Evolutionary conservation across 2,888 invertebrate genomes (phyloP), one percentile per base, ranked within the genome.

Genomic region (Drosophila rubida): DNA sequence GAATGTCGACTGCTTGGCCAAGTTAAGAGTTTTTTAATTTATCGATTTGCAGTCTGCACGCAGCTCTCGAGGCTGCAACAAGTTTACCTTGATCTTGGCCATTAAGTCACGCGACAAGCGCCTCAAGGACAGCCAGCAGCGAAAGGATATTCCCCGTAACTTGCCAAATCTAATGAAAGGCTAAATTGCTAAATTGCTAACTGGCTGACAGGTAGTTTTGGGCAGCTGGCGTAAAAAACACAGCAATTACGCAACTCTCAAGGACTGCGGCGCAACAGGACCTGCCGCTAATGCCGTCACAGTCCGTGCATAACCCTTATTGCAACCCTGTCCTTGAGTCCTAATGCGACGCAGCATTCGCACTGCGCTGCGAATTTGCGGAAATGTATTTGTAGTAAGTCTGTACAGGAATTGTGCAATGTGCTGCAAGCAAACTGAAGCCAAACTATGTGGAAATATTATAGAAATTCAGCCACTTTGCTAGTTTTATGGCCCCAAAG

Each of bases 271-370:
- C 49, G 41, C 66, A 44, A 54, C 69, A 69, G 80, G 80, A 85
- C 80, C 74, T 86, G 82, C 46, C 27, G 49, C 60, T 62, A 22
- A 49, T 45, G 32, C 41, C 46, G 59, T 14, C 11, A 61, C 45
- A 54, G 61, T 45, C 68, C 53, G 70, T 83, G 66, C 49, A 61
- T 86, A 82, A 86, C 82, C 82, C 86, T 82, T 69, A 65, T 76
- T 48, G 54, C 42, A 51, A 59, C 51, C 37, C 16, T 55, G 70
- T 62, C 74, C 75, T 74, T 75, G 66, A 44, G 19, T 4, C 32
- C 6, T n/a, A 19, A 42, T 23, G 0, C 25, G 27, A 19, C 22
- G 16, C 22, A 51, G 27, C 25, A 16, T 27, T 9, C 2, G n/a
- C 19, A 27, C 16, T 19, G 9, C 27, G 9, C n/a, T 51, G 25